phyloP scores from a whole-genome alignment of 2,888 invertebrate genomes.

The Cancer borealis region DNA sequence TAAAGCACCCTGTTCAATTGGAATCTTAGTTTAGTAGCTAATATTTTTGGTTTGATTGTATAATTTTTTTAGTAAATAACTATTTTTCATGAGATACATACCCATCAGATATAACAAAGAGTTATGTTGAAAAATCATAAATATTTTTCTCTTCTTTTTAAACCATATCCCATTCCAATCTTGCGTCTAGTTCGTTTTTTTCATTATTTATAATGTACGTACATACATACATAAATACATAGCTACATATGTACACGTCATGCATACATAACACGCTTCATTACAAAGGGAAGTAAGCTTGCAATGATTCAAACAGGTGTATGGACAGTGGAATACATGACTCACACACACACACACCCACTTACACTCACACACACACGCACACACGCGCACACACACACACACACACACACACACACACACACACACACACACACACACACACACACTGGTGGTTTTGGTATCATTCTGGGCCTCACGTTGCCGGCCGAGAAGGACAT shows the following conservation, averaged over 20 bases:
- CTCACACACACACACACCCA: neutral
- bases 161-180: no score
- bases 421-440: conserved; percentile 14
- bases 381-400: neutral
- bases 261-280: neutral
- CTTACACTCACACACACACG: conserved; percentile 7
- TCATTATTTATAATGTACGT: no score
- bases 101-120: no score
- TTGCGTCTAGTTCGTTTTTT: no score
- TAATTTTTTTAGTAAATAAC: no score
- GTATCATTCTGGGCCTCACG: neutral
- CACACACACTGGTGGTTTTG: neutral
- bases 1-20: no score
- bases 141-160: no score
- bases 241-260: neutral
- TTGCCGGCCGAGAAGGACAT: neutral
- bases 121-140: no score
- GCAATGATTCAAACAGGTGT: neutral
- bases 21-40: no score
- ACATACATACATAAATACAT: conserved; percentile 20
- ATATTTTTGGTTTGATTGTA: no score
- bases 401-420: no score
- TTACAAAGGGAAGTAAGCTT: neutral
- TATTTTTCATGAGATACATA: no score
- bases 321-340: neutral